phyloP scores from a whole-genome alignment of 2,888 invertebrate species.

The Callyntrura guangdongensis region DNA sequence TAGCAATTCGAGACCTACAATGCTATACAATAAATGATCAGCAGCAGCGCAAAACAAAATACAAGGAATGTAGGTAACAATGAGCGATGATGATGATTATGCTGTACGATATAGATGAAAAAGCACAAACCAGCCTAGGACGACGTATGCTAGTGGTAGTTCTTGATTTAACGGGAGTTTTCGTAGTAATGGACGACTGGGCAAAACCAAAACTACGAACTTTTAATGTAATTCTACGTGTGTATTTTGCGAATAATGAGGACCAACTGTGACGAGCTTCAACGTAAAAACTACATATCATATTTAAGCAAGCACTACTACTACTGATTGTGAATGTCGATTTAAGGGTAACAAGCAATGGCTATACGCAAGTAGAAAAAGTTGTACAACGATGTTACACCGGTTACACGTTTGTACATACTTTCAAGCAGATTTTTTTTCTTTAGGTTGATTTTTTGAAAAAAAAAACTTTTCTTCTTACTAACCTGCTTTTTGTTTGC shows the following conservation, averaged over 20 bases:
- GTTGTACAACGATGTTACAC: background rate
- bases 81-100: conserved; percentile 5
- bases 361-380: background rate
- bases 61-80: conserved; percentile 48
- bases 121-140: conserved; percentile 27
- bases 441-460: conserved; percentile 8
- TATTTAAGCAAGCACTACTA: background rate
- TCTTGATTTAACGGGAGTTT: conserved; percentile 75
- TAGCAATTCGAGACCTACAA: background rate
- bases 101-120: conserved; percentile 17
- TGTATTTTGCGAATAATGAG: conserved; percentile 1
- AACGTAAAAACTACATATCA: background rate
- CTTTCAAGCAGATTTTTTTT: conserved; percentile 16
- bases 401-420: background rate
- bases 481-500: no score
- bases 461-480: background rate
- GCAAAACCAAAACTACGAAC: conserved; percentile 60
- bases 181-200: conserved; percentile 67
- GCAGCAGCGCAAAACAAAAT: background rate
- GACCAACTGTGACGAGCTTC: background rate
- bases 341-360: background rate
- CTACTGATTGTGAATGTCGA: background rate
- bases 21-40: background rate
- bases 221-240: background rate
- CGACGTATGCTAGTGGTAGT: conserved; percentile 25